A percentile compares a stretch with the other conserved stretches of the same genome.
Conservation (phyloP, 2,888 invertebrate genomes). For the Amaurobius ferox region DNA sequence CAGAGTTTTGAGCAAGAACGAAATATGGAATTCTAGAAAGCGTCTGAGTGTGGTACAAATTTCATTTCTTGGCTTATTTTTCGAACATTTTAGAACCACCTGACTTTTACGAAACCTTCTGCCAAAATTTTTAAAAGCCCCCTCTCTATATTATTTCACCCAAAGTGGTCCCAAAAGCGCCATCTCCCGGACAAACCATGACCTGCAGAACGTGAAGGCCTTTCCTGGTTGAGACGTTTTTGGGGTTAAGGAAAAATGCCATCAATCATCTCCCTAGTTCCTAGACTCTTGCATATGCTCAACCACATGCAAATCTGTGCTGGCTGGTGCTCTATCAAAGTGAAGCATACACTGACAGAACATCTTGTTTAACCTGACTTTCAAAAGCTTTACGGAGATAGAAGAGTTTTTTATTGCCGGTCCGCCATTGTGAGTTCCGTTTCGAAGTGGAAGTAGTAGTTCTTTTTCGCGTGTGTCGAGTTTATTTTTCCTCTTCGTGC, state of each 20-base stretch:
- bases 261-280: conserved; percentile 62
- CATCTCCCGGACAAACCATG: conserved; percentile 53
- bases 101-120: background rate
- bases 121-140: background rate
- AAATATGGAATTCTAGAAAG: too few species aligned
- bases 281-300: conserved; percentile 61
- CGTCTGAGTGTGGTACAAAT: too few species aligned
- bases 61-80: too few species aligned
- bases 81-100: background rate
- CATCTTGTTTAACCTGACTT: conserved; percentile 72
- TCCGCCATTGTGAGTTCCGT: conserved; percentile 60
- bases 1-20: too few species aligned
- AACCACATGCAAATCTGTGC: conserved; percentile 70
- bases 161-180: conserved; percentile 39
- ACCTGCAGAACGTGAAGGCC: conserved; percentile 3
- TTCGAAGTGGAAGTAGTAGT: conserved; percentile 57
- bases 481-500: conserved; percentile 63
- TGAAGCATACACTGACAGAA: conserved; percentile 71
- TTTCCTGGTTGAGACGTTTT: conserved; percentile 49
- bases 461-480: conserved; percentile 38
- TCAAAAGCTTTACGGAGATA: conserved; percentile 70
- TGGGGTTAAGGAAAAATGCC: conserved; percentile 59
- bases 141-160: background rate
- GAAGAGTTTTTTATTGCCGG: conserved; percentile 68
- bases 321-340: conserved; percentile 71